Evolutionary conservation across 1,140 invertebrate genomes (phyloP), one percentile per base, ranked within the genome.

Genomic region (Lasioglossum baleicum): DNA sequence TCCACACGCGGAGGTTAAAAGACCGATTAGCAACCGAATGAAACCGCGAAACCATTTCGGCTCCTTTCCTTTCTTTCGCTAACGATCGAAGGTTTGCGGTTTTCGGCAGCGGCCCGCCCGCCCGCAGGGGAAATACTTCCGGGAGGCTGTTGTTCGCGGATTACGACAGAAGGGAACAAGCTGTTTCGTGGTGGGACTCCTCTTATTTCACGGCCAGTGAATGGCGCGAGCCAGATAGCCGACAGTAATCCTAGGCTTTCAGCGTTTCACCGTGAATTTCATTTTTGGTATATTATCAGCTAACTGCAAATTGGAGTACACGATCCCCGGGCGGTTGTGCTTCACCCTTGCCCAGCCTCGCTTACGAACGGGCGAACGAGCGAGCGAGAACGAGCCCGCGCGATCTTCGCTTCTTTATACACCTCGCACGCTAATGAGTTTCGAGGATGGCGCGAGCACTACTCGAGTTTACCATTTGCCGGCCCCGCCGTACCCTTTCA

Each of bases 281-380:
- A 53, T 71, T 63, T 69, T 70, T 13, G 11, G 26, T 60, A 51
- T 77, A 51, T 72, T 72, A 78, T 64, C 68, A n/a, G 15, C 31
- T 63, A 78, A 78, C 68, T 78, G 58, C 35, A 78, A 78, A 78
- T 35, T 71, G 68, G 44, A 65, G 48, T 64, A 26, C 69, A 53
- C 68, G 68, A 64, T 53, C 44, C n/a, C 6, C 44, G 44, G 4
- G 1, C 53, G 75, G 5, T 35, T 40, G n/a, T 60, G 40, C 22
- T 31, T 15, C 51, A 7, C 51, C 56, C 17, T 8, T 20, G n/a
- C 7, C 40, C 22, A 10, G 15, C 51, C 3, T 7, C 51, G 15
- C 17, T 15, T 6, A 5, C 35, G 35, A 35, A 35, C 35, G 35
- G 5, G 35, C 35, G 35, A 35, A 35, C 35, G 35, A 35, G 35